phyloP scores from a whole-genome alignment of 2,113 vertebrate species.

The Antidorcas marsupialis region DNA sequence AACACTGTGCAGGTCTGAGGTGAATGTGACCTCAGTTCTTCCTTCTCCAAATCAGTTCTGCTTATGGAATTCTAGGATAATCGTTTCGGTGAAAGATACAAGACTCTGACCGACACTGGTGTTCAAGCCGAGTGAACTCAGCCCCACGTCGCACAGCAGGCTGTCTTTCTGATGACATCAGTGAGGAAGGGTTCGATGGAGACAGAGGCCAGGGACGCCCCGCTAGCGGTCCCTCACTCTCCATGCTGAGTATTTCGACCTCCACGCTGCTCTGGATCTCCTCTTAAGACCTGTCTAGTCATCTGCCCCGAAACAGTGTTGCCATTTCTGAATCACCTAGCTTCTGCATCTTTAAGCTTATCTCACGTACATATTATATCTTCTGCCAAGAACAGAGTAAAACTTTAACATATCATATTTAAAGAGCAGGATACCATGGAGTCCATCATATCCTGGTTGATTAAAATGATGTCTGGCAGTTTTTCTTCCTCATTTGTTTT shows the following conservation, averaged over 20 bases:
- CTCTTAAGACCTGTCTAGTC: not conserved
- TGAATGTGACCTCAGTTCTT: slow-evolving; percentile 7
- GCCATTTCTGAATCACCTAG: not conserved
- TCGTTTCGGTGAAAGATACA: too few relatives aligned
- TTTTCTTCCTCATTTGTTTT: slow-evolving; percentile 6
- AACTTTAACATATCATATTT: not conserved
- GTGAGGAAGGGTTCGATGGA: not conserved
- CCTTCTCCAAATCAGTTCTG: not conserved
- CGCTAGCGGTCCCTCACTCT: not conserved
- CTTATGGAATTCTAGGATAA: not conserved
- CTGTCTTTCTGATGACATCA: not conserved
- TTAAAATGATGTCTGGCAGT: not conserved
- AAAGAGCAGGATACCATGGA: not conserved
- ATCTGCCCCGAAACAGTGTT: not conserved
- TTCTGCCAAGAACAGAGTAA: not conserved
- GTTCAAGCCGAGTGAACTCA: not conserved
- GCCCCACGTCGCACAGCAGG: not conserved
- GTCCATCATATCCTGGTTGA: not conserved
- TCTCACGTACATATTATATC: not conserved
- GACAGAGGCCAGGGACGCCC: not conserved
- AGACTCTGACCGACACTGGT: not conserved
- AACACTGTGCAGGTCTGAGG: slow-evolving; percentile 17
- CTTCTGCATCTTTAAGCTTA: not conserved
- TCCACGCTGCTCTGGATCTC: not conserved
- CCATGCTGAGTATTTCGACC: not conserved